phyloP scores from a whole-genome alignment of 2,113 vertebrate genomes.

The Ciconia boyciana region DNA sequence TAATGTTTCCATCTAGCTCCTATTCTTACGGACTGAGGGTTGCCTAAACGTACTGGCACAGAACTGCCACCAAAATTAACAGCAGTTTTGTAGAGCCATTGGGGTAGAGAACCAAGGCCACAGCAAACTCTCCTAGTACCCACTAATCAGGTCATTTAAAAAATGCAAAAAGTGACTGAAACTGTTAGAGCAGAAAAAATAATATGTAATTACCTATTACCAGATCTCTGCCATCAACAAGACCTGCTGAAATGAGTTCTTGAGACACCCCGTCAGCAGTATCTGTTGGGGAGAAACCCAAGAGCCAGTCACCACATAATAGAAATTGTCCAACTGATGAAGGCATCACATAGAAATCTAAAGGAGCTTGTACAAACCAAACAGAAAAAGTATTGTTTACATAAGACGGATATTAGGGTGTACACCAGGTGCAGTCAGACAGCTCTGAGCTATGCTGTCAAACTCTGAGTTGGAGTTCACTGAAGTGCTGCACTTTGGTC shows the following conservation, averaged over 20 bases:
- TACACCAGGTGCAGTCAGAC: background rate
- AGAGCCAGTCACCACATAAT: background rate
- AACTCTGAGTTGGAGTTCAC: background rate
- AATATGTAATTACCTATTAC: slow-evolving; percentile 86
- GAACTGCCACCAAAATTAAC: background rate
- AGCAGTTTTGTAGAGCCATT: background rate
- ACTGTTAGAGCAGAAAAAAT: background rate
- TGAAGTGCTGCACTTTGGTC: background rate
- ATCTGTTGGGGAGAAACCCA: slow-evolving; percentile 76
- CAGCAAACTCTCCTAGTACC: background rate
- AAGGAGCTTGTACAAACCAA: background rate
- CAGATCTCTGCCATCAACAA: slow-evolving; percentile 95
- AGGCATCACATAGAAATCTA: background rate
- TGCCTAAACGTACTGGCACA: background rate
- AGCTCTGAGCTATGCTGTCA: background rate
- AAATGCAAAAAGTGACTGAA: background rate
- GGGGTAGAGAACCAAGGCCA: background rate
- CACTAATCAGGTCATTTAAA: background rate
- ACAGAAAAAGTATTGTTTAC: background rate
- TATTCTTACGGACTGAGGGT: background rate
- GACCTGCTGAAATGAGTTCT: slow-evolving; percentile 95
- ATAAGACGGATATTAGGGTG: background rate
- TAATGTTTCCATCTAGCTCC: background rate
- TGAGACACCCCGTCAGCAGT: slow-evolving; percentile 97
- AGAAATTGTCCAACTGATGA: background rate